Evolutionary conservation across 2,888 invertebrate genomes (phyloP), one percentile per base, ranked within the genome.

Genomic region (Acronicta psi): DNA sequence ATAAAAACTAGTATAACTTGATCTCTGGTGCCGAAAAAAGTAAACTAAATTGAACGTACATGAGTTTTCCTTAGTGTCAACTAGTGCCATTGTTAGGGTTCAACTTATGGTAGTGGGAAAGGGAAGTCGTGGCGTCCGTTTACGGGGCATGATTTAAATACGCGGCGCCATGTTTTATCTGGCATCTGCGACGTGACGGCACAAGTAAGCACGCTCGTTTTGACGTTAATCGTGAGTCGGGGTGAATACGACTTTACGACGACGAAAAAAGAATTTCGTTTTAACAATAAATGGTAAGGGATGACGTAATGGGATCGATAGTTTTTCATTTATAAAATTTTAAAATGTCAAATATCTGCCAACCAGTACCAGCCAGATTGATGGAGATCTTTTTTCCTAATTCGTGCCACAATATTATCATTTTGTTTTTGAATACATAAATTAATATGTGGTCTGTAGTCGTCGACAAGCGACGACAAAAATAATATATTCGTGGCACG

Each of bases 101-200:
- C 87, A 80, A 68, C 63, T 70, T 76, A 75, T 23, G 56, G 56
- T 82, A 85, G 88, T 55, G 73, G 61, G 67, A 71, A 80, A 76
- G 54, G 82, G 85, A 84, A 85, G 86, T 83, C 76, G 69, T 58
- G 74, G 63, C 75, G 77, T 81, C 77, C 80, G 83, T 81, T 80
- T 81, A 80, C 76, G 68, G 69, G 69, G 82, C 86, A 86, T 88
- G 89, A 90, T 92, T 91, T 90, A 90, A 92, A 91, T 90, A 89
- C 88, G 73, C 78, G 81, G 65, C 79, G 84, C 85, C 87, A 86
- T 87, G 86, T 87, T 87, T 89, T 91, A 91, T 92, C 91, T 90
- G 78, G 75, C 83, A 91, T 91, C 90, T 80, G 81, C 80, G 75
- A 91, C 92, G 90, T 91, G 90, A 87, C 85, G 82, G 83, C 76